Conservation (phyloP, 2,888 invertebrate genomes). For the Trissolcus brochymenae region DNA sequence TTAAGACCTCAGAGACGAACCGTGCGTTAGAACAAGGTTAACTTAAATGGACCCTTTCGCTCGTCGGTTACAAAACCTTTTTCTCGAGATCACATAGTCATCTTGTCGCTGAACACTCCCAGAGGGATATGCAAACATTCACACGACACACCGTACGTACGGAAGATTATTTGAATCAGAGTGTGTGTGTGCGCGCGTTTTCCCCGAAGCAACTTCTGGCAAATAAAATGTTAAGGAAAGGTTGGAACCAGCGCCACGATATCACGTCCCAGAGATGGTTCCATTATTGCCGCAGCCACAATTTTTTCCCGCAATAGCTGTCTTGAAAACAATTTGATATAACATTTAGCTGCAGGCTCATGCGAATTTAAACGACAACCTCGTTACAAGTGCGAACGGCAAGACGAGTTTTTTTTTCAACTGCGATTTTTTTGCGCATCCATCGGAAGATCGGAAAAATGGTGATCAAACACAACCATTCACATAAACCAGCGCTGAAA, state of each 20-base stretch:
- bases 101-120: constrained; percentile 31
- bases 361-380: constrained; percentile 27
- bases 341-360: constrained; percentile 31
- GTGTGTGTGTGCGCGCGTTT: constrained; percentile 22
- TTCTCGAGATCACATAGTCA: constrained; percentile 23
- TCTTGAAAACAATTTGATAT: constrained; percentile 42
- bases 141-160: constrained; percentile 5
- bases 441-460: too few relatives aligned
- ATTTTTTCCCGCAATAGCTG: constrained; percentile 29
- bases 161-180: constrained; percentile 4
- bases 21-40: constrained; percentile 35
- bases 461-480: too few relatives aligned
- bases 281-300: constrained; percentile 39
- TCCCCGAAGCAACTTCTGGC: constrained; percentile 25
- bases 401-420: constrained; percentile 17
- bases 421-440: not conserved
- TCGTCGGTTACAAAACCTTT: constrained; percentile 23
- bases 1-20: not conserved
- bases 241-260: constrained; percentile 24
- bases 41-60: constrained; percentile 35
- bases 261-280: constrained; percentile 37
- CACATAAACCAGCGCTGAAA: too few relatives aligned
- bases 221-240: constrained; percentile 38
- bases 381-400: constrained; percentile 12
- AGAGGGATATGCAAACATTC: constrained; percentile 40